Percentiles rank a stretch among this genome's conserved stretches.
Conservation (phyloP, 2,888 invertebrate genomes). For the Oligia fasciuncula region DNA sequence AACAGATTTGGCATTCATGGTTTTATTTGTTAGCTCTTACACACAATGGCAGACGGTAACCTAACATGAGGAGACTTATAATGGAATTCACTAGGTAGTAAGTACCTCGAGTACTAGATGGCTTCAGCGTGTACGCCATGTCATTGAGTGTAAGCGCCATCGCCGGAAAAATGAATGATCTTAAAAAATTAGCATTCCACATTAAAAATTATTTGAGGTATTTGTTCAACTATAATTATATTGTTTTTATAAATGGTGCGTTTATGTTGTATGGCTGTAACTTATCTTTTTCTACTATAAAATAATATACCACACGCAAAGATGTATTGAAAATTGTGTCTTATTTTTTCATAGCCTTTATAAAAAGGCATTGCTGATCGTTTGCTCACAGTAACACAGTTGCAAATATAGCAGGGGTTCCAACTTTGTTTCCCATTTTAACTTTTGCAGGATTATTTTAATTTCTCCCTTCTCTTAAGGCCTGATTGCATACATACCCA, state of each 20-base stretch:
- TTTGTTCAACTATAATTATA: constrained; percentile 51
- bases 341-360: constrained; percentile 55
- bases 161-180: constrained; percentile 2
- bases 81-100: not conserved
- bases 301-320: constrained; percentile 62
- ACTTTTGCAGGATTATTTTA: not conserved
- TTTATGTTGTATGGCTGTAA: constrained; percentile 73
- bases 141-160: not conserved
- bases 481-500: not conserved
- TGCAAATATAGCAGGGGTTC: constrained; percentile 12
- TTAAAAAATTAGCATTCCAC: constrained; percentile 51
- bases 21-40: constrained; percentile 21
- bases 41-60: not conserved
- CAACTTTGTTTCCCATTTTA: not conserved
- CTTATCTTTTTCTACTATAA: constrained; percentile 71
- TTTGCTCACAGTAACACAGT: constrained; percentile 35
- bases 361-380: constrained; percentile 9
- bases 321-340: constrained; percentile 51
- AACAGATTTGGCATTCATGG: constrained; percentile 7
- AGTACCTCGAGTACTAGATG: not conserved
- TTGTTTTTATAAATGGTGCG: constrained; percentile 70
- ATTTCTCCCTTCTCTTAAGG: not conserved
- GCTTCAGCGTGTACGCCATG: not conserved
- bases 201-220: constrained; percentile 63
- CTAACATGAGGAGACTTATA: not conserved